Evolutionary conservation across 2,888 invertebrate genomes (phyloP).

Genomic region (Pelosia muscerda): DNA sequence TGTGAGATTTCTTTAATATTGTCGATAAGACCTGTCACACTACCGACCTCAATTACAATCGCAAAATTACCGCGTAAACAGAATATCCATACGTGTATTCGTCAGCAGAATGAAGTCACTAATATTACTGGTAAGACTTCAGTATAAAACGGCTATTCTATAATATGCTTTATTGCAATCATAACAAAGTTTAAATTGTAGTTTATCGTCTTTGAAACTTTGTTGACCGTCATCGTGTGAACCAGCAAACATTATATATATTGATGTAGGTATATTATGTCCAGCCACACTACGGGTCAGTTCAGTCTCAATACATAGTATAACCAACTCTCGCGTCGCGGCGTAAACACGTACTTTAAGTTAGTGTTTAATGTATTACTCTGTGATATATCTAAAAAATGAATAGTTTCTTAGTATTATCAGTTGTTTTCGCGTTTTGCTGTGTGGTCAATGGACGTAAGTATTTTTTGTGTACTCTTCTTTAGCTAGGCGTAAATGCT

Average conservation of each 20-base stretch:
- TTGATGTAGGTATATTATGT: background rate
- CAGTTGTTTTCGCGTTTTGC: slow-evolving; percentile 10
- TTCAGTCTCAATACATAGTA: slow-evolving; percentile 1
- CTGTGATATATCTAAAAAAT: slow-evolving; percentile 15
- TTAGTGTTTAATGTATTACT: slow-evolving; percentile 10
- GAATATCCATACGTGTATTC: slow-evolving; percentile 6
- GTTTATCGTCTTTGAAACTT: background rate
- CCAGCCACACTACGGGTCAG: background rate
- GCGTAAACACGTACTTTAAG: slow-evolving; percentile 7
- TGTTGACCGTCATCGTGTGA: slow-evolving; percentile 8
- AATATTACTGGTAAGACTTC: slow-evolving; percentile 6
- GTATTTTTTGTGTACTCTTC: slow-evolving; percentile 8
- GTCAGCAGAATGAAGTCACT: slow-evolving; percentile 12
- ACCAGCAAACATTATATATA: background rate
- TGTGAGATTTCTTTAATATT: too few species aligned
- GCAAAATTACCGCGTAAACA: slow-evolving; percentile 11
- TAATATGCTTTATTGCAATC: background rate
- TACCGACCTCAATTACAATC: background rate
- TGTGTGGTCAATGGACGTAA: slow-evolving; percentile 29
- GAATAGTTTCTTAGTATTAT: slow-evolving; percentile 2
- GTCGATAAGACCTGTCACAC: background rate
- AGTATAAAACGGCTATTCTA: background rate
- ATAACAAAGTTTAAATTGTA: background rate
- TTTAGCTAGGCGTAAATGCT: background rate
- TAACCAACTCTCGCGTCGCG: background rate